Evolutionary conservation across 2,797 vertebrate species (phyloP).

Genomic region (Gadopsis marmoratus): DNA sequence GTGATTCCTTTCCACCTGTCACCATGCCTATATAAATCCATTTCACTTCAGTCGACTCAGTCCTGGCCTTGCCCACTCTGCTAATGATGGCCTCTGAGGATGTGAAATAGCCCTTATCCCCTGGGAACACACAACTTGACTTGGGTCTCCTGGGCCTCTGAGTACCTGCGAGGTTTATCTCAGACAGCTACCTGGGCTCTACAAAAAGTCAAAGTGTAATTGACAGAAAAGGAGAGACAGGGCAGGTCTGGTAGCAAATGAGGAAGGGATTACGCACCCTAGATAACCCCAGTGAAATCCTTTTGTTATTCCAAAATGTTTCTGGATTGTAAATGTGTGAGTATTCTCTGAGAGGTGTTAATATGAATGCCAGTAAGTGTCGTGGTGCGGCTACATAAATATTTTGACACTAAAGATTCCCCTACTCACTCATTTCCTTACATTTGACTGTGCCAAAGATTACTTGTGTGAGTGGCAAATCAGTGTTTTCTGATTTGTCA

Average conservation of each 20-base stretch:
- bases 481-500: background rate
- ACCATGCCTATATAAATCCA: conserved; percentile 55
- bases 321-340: conserved; percentile 8
- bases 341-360: conserved; percentile 10
- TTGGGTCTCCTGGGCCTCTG: conserved; percentile 32
- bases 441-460: conserved; percentile 20
- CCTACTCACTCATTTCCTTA: background rate
- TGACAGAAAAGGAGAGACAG: conserved; percentile 48
- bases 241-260: conserved; percentile 21
- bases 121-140: conserved; percentile 55
- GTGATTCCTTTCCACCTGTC: conserved; percentile 52
- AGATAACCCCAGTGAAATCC: conserved; percentile 27
- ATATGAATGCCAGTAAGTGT: background rate
- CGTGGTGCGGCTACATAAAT: conserved; percentile 12
- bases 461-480: background rate
- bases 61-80: conserved; percentile 44
- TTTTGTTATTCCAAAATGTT: conserved; percentile 24
- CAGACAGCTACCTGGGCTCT: conserved; percentile 55
- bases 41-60: conserved; percentile 51
- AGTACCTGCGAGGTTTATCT: conserved; percentile 63
- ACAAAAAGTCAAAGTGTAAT: conserved; percentile 49
- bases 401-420: conserved; percentile 1
- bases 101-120: conserved; percentile 55
- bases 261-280: conserved; percentile 43
- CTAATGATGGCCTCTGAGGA: conserved; percentile 66